A percentile compares a stretch with the other conserved stretches of the same genome.
Conservation (phyloP, 2,113 vertebrate genomes). For the Prinia subflava region DNA sequence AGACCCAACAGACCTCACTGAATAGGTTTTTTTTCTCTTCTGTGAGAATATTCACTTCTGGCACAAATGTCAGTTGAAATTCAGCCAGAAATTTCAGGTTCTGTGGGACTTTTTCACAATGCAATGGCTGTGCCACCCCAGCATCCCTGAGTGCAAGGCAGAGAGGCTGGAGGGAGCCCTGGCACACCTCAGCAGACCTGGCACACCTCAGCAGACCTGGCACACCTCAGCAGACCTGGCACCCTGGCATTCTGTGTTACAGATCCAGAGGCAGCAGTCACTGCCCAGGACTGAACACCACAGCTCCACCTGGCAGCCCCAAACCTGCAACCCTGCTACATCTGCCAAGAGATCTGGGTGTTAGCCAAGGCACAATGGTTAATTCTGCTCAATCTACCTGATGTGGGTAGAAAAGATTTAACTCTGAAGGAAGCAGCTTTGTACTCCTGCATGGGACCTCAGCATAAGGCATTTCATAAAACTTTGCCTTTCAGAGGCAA, state of each 20-base stretch:
- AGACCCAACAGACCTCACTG: not conserved
- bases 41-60: not conserved
- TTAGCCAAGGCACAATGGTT: not conserved
- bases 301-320: not conserved
- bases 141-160: fast-evolving
- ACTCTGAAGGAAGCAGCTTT: not conserved
- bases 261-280: not conserved
- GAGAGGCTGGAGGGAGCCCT: not conserved
- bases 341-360: not conserved
- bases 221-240: not conserved
- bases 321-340: not conserved
- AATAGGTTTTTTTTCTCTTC: not conserved
- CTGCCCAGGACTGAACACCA: not conserved
- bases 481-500: not conserved
- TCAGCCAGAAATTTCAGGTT: not conserved
- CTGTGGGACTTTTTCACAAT: not conserved
- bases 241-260: fast-evolving
- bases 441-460: fast-evolving
- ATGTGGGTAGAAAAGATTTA: not conserved
- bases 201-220: not conserved
- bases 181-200: not conserved
- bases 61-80: not conserved
- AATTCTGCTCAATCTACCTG: not conserved
- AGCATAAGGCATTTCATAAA: not conserved
- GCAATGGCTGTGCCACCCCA: not conserved